phyloP scores from a whole-genome alignment of 2,888 invertebrate species.

The Meliscaeva auricollis region DNA sequence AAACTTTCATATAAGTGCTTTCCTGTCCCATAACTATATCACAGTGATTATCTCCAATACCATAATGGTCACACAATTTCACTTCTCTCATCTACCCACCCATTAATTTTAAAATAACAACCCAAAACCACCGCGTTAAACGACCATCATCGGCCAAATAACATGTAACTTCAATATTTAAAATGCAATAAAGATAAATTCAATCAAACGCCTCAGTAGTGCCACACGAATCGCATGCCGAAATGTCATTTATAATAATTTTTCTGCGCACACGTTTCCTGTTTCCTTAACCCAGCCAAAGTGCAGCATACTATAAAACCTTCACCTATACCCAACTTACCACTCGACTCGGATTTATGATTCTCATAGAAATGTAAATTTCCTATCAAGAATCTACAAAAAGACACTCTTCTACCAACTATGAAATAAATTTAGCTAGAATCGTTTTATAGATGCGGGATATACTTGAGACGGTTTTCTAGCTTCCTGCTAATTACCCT shows the following conservation, averaged over 20 bases:
- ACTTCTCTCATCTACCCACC: not conserved
- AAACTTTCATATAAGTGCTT: not conserved
- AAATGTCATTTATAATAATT: conserved; percentile 61
- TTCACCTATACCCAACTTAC: no score
- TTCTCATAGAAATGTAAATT: conserved; percentile 62
- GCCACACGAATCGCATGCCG: conserved; percentile 49
- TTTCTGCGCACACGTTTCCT: conserved; percentile 27
- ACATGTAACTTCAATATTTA: conserved; percentile 52
- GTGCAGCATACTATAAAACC: not conserved
- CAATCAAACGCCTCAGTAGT: conserved; percentile 21
- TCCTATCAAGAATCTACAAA: conserved; percentile 49
- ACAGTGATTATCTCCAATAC: not conserved
- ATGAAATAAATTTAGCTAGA: conserved; percentile 35
- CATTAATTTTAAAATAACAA: conserved; percentile 10
- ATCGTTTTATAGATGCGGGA: not conserved
- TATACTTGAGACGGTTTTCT: conserved; percentile 10
- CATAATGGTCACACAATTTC: not conserved
- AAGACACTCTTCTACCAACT: conserved; percentile 34
- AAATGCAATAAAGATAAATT: conserved; percentile 56
- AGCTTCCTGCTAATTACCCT: conserved; percentile 69
- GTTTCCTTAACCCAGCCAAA: conserved; percentile 8
- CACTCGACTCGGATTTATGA: conserved; percentile 48
- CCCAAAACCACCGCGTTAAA: not conserved
- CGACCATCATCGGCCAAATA: conserved; percentile 31
- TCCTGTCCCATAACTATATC: not conserved